Evolutionary conservation across 1,140 invertebrate genomes (phyloP).

Genomic region (Penaeus japonicus): DNA sequence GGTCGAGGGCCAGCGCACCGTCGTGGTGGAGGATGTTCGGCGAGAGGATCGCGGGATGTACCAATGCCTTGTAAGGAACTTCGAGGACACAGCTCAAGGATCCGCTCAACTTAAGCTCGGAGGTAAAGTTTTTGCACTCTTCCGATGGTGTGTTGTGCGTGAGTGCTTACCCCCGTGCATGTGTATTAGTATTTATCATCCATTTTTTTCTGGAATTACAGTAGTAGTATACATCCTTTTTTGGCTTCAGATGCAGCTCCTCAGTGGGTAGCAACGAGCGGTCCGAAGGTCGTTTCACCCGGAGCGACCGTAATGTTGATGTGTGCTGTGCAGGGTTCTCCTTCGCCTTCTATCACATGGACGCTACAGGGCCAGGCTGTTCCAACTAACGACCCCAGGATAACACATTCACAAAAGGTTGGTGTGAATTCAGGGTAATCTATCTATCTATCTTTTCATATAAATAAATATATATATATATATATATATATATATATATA

Average conservation of each 20-base stretch:
- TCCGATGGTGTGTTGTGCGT: no score
- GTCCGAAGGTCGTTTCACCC: conserved; percentile 44
- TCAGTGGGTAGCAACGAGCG: conserved; percentile 24
- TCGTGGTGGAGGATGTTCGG: conserved; percentile 87
- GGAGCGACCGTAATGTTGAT: conserved; percentile 38
- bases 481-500: neutral
- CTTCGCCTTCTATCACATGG: conserved; percentile 39
- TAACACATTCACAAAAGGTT: conserved; percentile 11
- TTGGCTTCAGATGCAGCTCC: conserved; percentile 26
- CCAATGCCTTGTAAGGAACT: conserved; percentile 92
- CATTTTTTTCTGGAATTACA: neutral
- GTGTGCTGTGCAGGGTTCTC: conserved; percentile 47
- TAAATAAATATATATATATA: neutral
- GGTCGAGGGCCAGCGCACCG: conserved; percentile 68
- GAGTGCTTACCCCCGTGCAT: no score
- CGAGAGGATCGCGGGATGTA: conserved; percentile 97
- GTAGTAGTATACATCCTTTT: neutral
- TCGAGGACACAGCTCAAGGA: conserved; percentile 91
- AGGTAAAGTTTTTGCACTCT: conserved; percentile 73
- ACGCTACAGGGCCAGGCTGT: conserved; percentile 16
- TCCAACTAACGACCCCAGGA: conserved; percentile 20
- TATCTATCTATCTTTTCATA: neutral
- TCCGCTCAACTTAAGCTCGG: conserved; percentile 91
- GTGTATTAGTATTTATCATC: no score
- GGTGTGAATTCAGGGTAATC: neutral